Evolutionary conservation across 2,797 vertebrate genomes (phyloP), one percentile per base, ranked within the genome.

Genomic region (Choloepus didactylus): DNA sequence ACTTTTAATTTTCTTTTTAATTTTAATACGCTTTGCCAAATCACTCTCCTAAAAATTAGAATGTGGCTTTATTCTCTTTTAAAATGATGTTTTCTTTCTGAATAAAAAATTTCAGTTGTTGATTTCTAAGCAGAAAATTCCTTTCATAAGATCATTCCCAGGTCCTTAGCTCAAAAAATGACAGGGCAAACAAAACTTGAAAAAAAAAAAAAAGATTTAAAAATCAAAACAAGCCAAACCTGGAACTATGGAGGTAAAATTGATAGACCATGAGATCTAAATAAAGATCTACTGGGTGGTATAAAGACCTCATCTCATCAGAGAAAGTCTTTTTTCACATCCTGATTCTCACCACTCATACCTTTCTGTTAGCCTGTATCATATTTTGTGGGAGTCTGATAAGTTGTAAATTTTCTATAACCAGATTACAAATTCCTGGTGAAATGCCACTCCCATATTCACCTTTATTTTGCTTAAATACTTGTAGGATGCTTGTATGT

Each of bases 71-170:
- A 49, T 41, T 70, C 80, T 21, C 54, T 77, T 38, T 69, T 46
- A 27, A 62, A 54, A 80, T 51, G 54, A 9, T 3, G 18, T 85
- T 69, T 81, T 92, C 67, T 62, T 94, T 64, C 41, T 25, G 23
- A 67, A 67, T 80, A 85, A 80, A 69, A 16, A 18, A 27, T 60
- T 25, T 60, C 23, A 14, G 35, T 35, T 35, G 6, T 72, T 64
- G 72, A 31, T 27, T 64, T 91, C 56, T n/a, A 67, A n/a, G 73
- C 81, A 76, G 38, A 35, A 75, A 87, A 31, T n/a, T 19, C 38
- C 38, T 29, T 83, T 84, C 23, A 12, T 41, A 67, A 84, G 41
- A 62, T 8, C 59, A 18, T 35, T 72, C 76, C 9, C 6, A 7
- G 9, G 23, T 16, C 15, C 44, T 49, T 15, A 19, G 54, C 1